A percentile compares a stretch with the other conserved stretches of the same genome.
phyloP scores from a whole-genome alignment of 2,113 vertebrate species.

The Toxotes chatareus region DNA sequence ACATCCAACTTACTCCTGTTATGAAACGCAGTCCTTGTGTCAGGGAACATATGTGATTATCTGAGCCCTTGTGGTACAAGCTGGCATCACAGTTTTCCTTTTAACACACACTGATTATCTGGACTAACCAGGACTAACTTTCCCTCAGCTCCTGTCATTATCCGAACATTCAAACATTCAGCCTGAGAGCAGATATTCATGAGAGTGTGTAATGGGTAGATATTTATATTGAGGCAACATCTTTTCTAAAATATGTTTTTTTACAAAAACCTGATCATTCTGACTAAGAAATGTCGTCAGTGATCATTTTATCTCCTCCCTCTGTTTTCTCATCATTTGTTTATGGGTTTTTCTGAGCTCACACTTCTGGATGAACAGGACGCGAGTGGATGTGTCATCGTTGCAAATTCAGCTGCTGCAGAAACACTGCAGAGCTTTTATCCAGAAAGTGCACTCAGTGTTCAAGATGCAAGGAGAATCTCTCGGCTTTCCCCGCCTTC shows the following conservation, averaged over 20 bases:
- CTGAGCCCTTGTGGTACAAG: slow-evolving; percentile 4
- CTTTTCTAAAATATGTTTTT: background rate
- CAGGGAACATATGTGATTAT: background rate
- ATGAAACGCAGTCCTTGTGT: slow-evolving; percentile 9
- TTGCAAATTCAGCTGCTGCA: background rate
- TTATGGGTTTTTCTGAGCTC: background rate
- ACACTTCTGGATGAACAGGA: too few species aligned
- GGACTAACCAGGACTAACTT: slow-evolving; percentile 9
- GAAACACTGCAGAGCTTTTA: slow-evolving; percentile 9
- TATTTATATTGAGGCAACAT: background rate
- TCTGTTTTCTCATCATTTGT: background rate
- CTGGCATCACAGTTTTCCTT: background rate
- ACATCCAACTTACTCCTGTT: slow-evolving; percentile 15
- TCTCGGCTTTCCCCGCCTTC: background rate
- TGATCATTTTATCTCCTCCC: background rate
- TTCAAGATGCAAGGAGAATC: background rate
- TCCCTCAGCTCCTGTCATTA: slow-evolving; percentile 11
- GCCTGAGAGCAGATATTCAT: background rate
- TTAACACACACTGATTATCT: slow-evolving; percentile 27
- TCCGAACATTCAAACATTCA: slow-evolving; percentile 10
- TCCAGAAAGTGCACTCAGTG: background rate
- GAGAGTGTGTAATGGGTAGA: background rate
- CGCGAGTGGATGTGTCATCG: too few species aligned
- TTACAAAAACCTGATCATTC: too few species aligned
- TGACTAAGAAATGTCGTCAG: background rate